phyloP scores from a whole-genome alignment of 1,140 invertebrate species.

The Drosophila serrata region DNA sequence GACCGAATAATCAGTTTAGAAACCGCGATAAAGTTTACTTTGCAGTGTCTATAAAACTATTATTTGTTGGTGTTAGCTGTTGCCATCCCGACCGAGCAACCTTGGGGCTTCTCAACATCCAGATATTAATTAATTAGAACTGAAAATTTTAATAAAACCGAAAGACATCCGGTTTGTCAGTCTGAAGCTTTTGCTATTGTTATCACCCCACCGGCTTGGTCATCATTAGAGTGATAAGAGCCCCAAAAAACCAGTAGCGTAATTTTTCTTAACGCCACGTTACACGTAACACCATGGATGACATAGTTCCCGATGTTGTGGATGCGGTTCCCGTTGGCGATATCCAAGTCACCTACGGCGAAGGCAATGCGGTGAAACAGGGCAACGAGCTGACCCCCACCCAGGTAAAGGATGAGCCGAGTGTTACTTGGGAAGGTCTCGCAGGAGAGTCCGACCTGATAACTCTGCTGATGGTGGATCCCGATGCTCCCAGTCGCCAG shows the following conservation, averaged over 20 bases:
- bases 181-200: slow-evolving; percentile 28
- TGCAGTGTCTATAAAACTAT: slow-evolving; percentile 40
- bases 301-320: slow-evolving; percentile 88
- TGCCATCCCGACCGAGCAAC: slow-evolving; percentile 25
- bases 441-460: slow-evolving; percentile 87
- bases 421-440: slow-evolving; percentile 88
- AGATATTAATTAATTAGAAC: slow-evolving; percentile 76
- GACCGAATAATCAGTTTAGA: slow-evolving; percentile 16
- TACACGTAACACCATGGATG: slow-evolving; percentile 47
- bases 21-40: slow-evolving; percentile 48
- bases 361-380: slow-evolving; percentile 87
- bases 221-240: slow-evolving; percentile 59
- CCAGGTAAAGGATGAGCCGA: slow-evolving; percentile 89
- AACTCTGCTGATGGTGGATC: slow-evolving; percentile 94
- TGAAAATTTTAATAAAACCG: slow-evolving; percentile 38
- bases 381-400: slow-evolving; percentile 92
- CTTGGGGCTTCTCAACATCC: slow-evolving; percentile 27
- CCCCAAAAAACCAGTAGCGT: slow-evolving; percentile 22
- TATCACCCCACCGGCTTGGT: slow-evolving; percentile 41
- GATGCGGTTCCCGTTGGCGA: slow-evolving; percentile 84
- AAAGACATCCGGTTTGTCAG: slow-evolving; percentile 31
- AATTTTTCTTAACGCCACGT: slow-evolving; percentile 25
- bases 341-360: slow-evolving; percentile 88
- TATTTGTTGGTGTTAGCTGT: slow-evolving; percentile 51
- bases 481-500: slow-evolving; percentile 94